Conservation (phyloP, 2,113 vertebrate genomes). For the Atractosteus spatula region DNA sequence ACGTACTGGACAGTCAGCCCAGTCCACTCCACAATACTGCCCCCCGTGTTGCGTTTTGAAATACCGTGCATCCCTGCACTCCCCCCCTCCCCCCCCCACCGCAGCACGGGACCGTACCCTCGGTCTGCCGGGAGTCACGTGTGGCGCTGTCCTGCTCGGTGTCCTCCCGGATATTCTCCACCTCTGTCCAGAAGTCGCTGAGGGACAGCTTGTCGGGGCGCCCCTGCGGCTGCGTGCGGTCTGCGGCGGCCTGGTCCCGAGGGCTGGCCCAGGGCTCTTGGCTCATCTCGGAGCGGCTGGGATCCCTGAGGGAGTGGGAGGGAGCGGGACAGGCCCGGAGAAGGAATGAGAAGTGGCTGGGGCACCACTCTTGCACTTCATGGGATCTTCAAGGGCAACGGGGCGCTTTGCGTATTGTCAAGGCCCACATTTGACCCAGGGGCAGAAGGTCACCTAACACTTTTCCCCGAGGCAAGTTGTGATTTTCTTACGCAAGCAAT, state of each 20-base stretch:
- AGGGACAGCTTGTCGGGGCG: conserved; percentile 69
- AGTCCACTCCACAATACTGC: too few relatives aligned
- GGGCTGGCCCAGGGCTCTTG: conserved; percentile 59
- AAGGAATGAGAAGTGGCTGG: conserved; percentile 13
- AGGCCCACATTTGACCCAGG: too few relatives aligned
- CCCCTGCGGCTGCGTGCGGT: conserved; percentile 52
- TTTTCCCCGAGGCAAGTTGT: too few relatives aligned
- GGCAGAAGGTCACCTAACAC: too few relatives aligned
- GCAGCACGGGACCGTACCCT: conserved; percentile 62
- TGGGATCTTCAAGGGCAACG: too few relatives aligned
- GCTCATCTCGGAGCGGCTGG: conserved; percentile 73
- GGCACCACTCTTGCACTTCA: not conserved
- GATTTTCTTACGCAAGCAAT: too few relatives aligned
- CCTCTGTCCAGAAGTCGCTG: conserved; percentile 85
- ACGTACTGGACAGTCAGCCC: too few relatives aligned
- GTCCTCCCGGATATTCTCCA: conserved; percentile 77
- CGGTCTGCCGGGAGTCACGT: conserved; percentile 71
- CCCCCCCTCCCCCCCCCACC: too few relatives aligned
- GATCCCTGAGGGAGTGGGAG: conserved; percentile 43
- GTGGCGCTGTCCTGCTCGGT: conserved; percentile 64
- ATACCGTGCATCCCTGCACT: not conserved
- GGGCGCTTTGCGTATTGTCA: too few relatives aligned
- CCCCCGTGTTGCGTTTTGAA: too few relatives aligned
- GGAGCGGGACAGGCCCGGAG: not conserved
- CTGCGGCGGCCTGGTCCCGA: conserved; percentile 56